A percentile compares a stretch with the other conserved stretches of the same genome.
Evolutionary conservation across 2,113 vertebrate genomes (phyloP).

Genomic region (Lophochroa leadbeateri): DNA sequence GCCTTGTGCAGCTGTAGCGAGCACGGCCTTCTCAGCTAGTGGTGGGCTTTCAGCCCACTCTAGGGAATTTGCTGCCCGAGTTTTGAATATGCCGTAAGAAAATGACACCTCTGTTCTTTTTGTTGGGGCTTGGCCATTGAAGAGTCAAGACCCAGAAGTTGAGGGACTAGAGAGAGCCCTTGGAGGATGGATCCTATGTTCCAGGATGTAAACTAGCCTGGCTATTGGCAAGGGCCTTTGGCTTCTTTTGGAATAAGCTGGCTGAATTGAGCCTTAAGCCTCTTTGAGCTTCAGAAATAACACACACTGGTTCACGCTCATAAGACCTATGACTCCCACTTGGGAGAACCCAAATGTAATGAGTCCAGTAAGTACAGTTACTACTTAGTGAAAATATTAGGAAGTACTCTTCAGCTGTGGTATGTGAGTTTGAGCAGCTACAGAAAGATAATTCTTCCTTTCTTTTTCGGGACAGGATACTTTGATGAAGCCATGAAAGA

Average conservation of each 20-base stretch:
- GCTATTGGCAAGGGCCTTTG: not conserved
- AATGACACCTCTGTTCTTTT: not conserved
- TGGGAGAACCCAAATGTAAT: not conserved
- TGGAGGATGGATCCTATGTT: not conserved
- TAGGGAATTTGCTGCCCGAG: rapidly evolving
- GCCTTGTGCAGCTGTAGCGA: not conserved
- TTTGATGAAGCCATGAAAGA: constrained; percentile 89
- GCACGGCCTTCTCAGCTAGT: rapidly evolving
- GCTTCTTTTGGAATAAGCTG: not conserved
- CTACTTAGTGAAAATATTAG: not conserved
- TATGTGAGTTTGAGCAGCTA: not conserved
- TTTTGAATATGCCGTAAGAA: rapidly evolving
- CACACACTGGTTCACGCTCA: not conserved
- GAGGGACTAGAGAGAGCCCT: too few species aligned
- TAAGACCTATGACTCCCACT: not conserved
- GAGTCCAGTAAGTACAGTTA: not conserved
- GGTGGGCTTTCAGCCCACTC: rapidly evolving
- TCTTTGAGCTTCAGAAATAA: not conserved
- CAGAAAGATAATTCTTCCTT: not conserved
- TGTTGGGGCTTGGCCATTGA: not conserved
- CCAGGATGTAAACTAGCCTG: not conserved
- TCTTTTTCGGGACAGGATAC: constrained; percentile 76
- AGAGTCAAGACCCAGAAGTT: not conserved
- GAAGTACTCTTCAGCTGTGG: not conserved
- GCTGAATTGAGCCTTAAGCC: not conserved